Evolutionary conservation across 2,113 vertebrate species (phyloP), one percentile per base, ranked within the genome.

Genomic region (Malurus alboscapulatus): DNA sequence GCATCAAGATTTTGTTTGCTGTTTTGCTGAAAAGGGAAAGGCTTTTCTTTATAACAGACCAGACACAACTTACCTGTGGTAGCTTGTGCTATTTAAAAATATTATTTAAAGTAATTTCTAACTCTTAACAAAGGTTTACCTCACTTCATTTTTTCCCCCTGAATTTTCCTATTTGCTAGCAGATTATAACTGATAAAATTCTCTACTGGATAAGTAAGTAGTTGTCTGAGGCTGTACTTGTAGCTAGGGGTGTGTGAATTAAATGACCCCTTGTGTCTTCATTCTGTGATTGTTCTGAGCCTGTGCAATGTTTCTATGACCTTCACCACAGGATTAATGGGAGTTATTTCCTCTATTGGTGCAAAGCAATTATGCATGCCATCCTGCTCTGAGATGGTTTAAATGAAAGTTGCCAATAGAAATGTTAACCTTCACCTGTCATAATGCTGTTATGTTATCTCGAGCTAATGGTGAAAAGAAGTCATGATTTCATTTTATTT

Each of bases 401-500:
- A 94, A 96, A 95, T 92, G 90, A 95, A 95, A 94, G 87, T 96
- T 93, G 84, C 89, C 87, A 82, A 84, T 86, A 71, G 87, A 96
- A 94, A 94, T 85, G 77, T 88, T 96, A 95, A 95, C 94, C 84
- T 94, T 96, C 93, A 94, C 93, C 92, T 95, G 77, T 92, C 87
- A 87, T 94, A 91, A 90, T 91, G 90, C 88, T 91, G 84, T 84
- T 94, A 94, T 92, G 74, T 95, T 93, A 94, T 95, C 88, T 83
- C 86, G 50, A 65, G 40, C 58, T 95, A 94, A 95, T 91, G 82
- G 87, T 75, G 55, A 90, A 93, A 92, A 78, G 88, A 95, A 94
- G 90, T 87, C 77, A 82, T 81, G 74, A 94, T 96, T 96, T 90
- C 79, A 92, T 96, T 95, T 96, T 91, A 95, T 96, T 96, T 90